These are phyloP conservation scores for Neelides sp. DNA, from an alignment of 1,140 invertebrate species.

Conservation along the genomic window DNA sequence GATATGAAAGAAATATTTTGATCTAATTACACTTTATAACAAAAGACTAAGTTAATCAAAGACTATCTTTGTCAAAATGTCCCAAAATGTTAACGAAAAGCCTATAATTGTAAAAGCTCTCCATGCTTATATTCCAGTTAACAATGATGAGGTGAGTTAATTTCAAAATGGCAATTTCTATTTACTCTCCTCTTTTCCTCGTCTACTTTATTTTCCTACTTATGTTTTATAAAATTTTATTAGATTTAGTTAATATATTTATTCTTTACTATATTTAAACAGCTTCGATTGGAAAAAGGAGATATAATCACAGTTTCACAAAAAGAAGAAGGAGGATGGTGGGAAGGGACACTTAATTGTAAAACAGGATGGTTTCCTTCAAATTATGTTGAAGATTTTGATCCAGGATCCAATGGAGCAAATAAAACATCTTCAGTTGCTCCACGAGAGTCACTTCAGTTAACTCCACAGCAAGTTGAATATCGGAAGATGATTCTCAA, in stretches of 20 bases:
- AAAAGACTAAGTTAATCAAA: no score
- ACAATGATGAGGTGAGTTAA: slow-evolving; percentile 28
- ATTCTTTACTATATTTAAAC: slow-evolving; percentile 33
- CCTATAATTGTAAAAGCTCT: slow-evolving; percentile 19
- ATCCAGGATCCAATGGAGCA: no score
- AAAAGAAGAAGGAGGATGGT: slow-evolving; percentile 83
- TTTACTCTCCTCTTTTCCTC: background rate
- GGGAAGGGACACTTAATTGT: slow-evolving; percentile 89
- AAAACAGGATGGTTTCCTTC: slow-evolving; percentile 97
- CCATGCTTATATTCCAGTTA: slow-evolving; percentile 21
- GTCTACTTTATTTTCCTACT: slow-evolving; percentile 7
- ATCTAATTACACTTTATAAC: no score
- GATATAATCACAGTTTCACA: slow-evolving; percentile 93
- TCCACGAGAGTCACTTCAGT: no score
- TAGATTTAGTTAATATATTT: slow-evolving; percentile 7
- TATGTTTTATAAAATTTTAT: slow-evolving; percentile 12
- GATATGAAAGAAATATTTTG: no score
- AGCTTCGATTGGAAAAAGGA: slow-evolving; percentile 90
- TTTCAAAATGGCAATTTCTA: background rate
- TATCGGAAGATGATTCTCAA: slow-evolving; percentile 73
- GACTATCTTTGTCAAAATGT: no score
- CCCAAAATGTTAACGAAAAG: no score
- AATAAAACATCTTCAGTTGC: no score
- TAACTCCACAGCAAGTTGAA: slow-evolving; percentile 47
- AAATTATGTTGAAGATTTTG: slow-evolving; percentile 78